Evolutionary conservation across 2,888 invertebrate genomes (phyloP).

Genomic region (Cryptocephalus moraei): DNA sequence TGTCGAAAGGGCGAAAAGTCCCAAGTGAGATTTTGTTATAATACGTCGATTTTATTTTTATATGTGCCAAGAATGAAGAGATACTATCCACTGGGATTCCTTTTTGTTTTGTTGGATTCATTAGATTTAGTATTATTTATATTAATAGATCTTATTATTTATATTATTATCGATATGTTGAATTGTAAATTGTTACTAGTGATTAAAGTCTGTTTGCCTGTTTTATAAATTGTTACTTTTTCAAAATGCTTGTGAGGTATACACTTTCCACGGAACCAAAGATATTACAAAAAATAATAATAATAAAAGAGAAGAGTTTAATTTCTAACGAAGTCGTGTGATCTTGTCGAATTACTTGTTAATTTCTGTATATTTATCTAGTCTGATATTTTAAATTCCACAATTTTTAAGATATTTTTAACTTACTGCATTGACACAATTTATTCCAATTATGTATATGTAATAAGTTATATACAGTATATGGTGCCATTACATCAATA

Average conservation of each 20-base stretch:
- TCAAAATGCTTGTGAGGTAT: conserved; percentile 5
- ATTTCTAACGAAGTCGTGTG: conserved; percentile 13
- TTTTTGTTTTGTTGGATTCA: neutral
- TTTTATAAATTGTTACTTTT: conserved; percentile 7
- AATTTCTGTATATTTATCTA: conserved; percentile 19
- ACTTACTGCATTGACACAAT: conserved; percentile 12
- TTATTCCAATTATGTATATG: conserved; percentile 17
- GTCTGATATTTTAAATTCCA: conserved; percentile 26
- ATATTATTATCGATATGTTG: conserved; percentile 3
- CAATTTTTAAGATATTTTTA: conserved; percentile 22
- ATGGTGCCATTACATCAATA: conserved; percentile 30
- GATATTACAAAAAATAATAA: conserved; percentile 17
- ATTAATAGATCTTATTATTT: conserved; percentile 12
- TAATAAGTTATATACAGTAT: conserved; percentile 15
- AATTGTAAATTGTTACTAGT: conserved; percentile 7
- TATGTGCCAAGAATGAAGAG: conserved; percentile 2
- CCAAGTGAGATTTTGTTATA: neutral
- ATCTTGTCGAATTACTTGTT: conserved; percentile 20
- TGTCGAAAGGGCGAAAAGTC: too few relatives aligned
- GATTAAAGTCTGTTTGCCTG: conserved; percentile 2
- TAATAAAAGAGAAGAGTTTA: conserved; percentile 3
- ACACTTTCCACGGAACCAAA: conserved; percentile 15
- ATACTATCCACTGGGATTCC: neutral
- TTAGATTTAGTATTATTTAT: conserved; percentile 11
- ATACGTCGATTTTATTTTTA: conserved; percentile 5